These are phyloP conservation scores for Scolopax mira DNA, from an alignment of 2,113 vertebrate species.

Conservation along the genomic window DNA sequence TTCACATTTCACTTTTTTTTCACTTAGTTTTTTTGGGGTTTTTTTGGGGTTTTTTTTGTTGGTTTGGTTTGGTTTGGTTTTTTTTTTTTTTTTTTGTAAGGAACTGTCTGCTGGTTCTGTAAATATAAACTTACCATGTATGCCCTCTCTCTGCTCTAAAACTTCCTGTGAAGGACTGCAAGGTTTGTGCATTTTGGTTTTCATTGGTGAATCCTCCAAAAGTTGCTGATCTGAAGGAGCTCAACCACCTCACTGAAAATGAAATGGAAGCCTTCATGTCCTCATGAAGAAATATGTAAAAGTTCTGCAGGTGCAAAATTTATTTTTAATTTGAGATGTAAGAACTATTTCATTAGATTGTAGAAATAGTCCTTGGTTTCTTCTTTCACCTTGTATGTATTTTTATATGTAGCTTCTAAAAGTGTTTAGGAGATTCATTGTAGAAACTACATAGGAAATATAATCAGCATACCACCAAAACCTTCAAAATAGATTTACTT, in stretches of 20 bases:
- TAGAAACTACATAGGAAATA: not conserved
- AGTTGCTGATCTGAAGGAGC: not conserved
- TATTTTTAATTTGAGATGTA: not conserved
- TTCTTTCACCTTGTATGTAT: not conserved
- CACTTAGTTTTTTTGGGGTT: accelerated
- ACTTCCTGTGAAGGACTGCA: not conserved
- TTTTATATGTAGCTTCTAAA: not conserved
- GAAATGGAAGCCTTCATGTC: not conserved
- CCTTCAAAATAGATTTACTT: not conserved
- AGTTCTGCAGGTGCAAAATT: not conserved
- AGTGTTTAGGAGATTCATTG: not conserved
- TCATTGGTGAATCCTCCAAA: not conserved
- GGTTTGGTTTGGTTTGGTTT: too few species aligned
- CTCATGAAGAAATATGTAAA: not conserved
- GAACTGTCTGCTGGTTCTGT: not conserved
- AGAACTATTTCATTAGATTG: not conserved
- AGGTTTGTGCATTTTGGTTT: not conserved
- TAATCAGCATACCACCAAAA: not conserved
- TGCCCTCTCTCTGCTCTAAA: not conserved
- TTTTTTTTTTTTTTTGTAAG: not conserved
- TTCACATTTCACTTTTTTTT: not conserved
- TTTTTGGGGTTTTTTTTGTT: too few species aligned
- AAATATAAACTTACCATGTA: not conserved
- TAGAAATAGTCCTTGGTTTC: not conserved
- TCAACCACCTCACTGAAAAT: not conserved